Evolutionary conservation across 2,797 vertebrate genomes (phyloP).

Genomic region (Lophius americanus): DNA sequence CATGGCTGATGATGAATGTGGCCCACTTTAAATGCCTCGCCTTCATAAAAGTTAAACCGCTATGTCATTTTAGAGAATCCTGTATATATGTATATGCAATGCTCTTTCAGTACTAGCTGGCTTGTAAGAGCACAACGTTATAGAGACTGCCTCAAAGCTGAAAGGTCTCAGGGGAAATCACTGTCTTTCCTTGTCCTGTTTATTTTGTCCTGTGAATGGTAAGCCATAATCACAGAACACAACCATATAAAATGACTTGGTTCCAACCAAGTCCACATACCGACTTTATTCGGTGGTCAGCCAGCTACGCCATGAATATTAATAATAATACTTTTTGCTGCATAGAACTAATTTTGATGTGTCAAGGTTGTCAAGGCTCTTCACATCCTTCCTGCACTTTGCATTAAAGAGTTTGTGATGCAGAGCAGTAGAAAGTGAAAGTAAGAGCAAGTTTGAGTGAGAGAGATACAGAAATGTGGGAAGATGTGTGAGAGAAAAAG

Average conservation of each 20-base stretch:
- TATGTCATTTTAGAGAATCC: slow-evolving; percentile 10
- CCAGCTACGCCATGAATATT: neutral
- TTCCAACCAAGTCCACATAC: neutral
- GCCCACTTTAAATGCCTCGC: slow-evolving; percentile 14
- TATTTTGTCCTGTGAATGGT: neutral
- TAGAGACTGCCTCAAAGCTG: slow-evolving; percentile 21
- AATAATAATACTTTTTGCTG: neutral
- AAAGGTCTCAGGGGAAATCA: slow-evolving; percentile 33
- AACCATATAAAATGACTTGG: neutral
- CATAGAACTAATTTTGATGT: neutral
- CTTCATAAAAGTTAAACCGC: slow-evolving; percentile 15
- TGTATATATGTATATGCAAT: slow-evolving; percentile 12
- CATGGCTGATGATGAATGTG: slow-evolving; percentile 14
- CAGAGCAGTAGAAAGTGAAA: no score
- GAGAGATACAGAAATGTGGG: no score
- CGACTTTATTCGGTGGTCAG: neutral
- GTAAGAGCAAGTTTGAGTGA: no score
- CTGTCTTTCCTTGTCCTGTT: neutral
- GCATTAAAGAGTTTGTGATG: no score
- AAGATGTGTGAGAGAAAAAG: no score
- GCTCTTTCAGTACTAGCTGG: slow-evolving; percentile 14
- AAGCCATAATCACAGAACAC: neutral
- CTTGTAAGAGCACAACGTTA: slow-evolving; percentile 1
- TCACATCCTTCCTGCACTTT: no score
- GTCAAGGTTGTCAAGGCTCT: neutral